Percentiles rank a stretch among this genome's conserved stretches.
These are phyloP conservation scores for Cottoperca gobio DNA, from an alignment of 2,797 vertebrate genomes.

Conservation along the genomic window DNA sequence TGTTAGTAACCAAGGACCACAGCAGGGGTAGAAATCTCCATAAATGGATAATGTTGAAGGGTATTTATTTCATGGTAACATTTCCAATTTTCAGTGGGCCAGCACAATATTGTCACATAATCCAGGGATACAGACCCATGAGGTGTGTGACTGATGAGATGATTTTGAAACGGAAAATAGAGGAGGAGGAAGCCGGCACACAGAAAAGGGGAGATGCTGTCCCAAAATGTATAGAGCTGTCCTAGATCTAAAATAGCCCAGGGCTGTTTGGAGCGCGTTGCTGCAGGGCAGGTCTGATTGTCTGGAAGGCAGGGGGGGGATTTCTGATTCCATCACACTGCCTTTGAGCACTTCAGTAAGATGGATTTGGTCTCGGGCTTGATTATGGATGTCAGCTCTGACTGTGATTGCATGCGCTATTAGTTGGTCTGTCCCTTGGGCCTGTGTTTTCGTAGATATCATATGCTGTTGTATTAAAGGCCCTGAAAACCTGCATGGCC, in stretches of 20 bases:
- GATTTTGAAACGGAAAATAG: conserved; percentile 55
- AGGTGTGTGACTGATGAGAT: conserved; percentile 68
- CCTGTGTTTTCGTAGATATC: conserved; percentile 18
- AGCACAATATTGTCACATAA: conserved; percentile 50
- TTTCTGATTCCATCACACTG: conserved; percentile 55
- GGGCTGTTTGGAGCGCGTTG: conserved; percentile 52
- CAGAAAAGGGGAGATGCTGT: conserved; percentile 63
- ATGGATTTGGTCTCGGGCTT: conserved; percentile 21
- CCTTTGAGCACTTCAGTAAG: conserved; percentile 33
- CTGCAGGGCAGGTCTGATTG: conserved; percentile 67
- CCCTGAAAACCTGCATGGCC: not conserved
- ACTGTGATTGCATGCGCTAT: not conserved
- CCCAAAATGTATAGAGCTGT: conserved; percentile 69
- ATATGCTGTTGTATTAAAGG: not conserved
- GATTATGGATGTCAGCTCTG: conserved; percentile 26
- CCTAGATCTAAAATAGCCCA: conserved; percentile 81
- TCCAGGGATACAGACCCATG: conserved; percentile 51
- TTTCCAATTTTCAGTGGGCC: conserved; percentile 39
- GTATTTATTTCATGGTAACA: conserved; percentile 29
- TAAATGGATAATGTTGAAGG: conserved; percentile 28
- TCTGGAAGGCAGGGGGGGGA: conserved; percentile 19
- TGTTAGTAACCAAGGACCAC: not conserved
- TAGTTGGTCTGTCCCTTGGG: conserved; percentile 1
- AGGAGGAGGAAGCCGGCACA: conserved; percentile 35
- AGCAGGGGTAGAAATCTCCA: conserved; percentile 16